phyloP scores from a whole-genome alignment of 64 coral and sea anemone genomes.

The Platygyra sinensis region DNA sequence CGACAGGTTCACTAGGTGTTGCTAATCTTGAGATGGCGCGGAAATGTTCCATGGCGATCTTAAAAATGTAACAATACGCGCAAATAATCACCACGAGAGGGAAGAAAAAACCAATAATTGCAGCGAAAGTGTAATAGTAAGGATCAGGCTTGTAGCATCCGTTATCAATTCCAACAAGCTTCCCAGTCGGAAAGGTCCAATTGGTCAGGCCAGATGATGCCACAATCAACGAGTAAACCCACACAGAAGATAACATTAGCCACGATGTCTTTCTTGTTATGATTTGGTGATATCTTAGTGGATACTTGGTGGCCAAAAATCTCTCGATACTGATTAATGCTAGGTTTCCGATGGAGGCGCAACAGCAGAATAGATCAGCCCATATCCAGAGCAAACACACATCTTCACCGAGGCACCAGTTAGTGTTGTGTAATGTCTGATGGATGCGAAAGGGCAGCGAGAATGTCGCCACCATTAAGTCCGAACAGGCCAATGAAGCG shows the following conservation, averaged over 20 bases:
- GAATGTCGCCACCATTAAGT: conserved; percentile 77
- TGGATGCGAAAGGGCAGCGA: conserved; percentile 85
- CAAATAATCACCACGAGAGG: conserved; percentile 68
- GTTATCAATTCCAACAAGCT: conserved; percentile 42
- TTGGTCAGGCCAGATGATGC: conserved; percentile 73
- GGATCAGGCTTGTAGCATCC: conserved; percentile 79
- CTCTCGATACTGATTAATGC: conserved; percentile 85
- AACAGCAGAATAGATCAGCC: conserved; percentile 85
- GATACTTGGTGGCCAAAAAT: conserved; percentile 85
- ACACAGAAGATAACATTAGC: conserved; percentile 62
- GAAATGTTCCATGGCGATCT: conserved; percentile 76
- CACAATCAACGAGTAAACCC: conserved; percentile 66
- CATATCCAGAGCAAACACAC: conserved; percentile 85
- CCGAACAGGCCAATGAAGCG: conserved; percentile 83
- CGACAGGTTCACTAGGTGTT: not conserved
- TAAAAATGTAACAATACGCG: conserved; percentile 82
- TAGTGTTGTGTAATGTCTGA: conserved; percentile 81
- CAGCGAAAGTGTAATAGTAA: conserved; percentile 86
- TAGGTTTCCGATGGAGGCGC: conserved; percentile 88
- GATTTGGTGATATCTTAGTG: conserved; percentile 77
- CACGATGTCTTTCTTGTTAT: conserved; percentile 62
- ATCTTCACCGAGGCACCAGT: conserved; percentile 77
- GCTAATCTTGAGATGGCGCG: conserved; percentile 71
- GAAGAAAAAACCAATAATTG: conserved; percentile 79
- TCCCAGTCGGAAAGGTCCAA: conserved; percentile 65